Evolutionary conservation across 2,888 invertebrate genomes (phyloP), one percentile per base, ranked within the genome.

Genomic region (Blastobasis lacticolella): DNA sequence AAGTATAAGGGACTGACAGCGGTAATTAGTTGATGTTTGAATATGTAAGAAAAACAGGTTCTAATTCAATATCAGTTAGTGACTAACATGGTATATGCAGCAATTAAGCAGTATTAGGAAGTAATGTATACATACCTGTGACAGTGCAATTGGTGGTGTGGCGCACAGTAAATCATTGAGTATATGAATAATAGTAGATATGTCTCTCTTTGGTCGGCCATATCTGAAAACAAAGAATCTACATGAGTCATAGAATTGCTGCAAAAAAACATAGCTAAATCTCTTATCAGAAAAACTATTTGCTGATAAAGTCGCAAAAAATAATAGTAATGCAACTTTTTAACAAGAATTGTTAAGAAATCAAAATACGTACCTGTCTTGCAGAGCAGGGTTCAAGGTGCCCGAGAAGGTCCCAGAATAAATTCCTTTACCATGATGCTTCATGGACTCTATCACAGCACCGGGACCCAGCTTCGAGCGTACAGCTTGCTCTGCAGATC

Each of bases 331-430:
- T 97, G 81, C 97, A 97, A 57, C 97, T 92, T 74, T 97, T 95
- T 49, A 97, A 97, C 63, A 96, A 91, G 8, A 97, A 97, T 71
- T 94, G 94, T 66, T 91, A 88, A 80, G 54, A 85, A 83, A 50
- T 50, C 43, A 41, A 38, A 8, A 23, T 41, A 45, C 58, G 73
- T 60, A 89, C 73, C 93, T 93, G 81, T 97, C 97, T 84, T 97
- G 97, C 48, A 97, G 89, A 46, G 97, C 95, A 50, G 97, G 97
- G 81, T 97, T 97, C 50, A 97, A 80, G 10, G 97, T 97, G 50
- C 97, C 97, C 72, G 97, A 97, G 81, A 98, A 98, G 56, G 97
- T 97, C 59, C 98, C 98, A 9, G 97, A 97, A 85, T 97, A 98
- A 58, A 97, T 96, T 65, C 97, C 97, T 79, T 96, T 95, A 60